Percentiles rank a stretch among this genome's conserved stretches.
Conservation (phyloP, 2,888 invertebrate species). For the Xestobium rufovillosum region DNA sequence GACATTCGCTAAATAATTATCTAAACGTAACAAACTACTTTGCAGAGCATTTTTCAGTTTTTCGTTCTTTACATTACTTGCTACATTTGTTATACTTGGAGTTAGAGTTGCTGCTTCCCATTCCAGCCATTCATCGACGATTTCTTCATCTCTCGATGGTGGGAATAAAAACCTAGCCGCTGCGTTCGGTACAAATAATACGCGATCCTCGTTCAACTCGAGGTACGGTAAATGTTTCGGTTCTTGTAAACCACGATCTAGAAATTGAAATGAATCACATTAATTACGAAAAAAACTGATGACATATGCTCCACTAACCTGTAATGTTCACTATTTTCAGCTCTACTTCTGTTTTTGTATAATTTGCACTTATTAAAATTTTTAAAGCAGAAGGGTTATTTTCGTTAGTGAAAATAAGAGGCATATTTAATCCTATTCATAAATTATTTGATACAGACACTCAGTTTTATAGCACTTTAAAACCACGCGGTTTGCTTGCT, state of each 20-base stretch:
- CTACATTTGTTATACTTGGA: slow-evolving; percentile 49
- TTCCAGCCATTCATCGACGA: slow-evolving; percentile 53
- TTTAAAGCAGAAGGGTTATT: slow-evolving; percentile 72
- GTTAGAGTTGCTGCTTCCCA: slow-evolving; percentile 57
- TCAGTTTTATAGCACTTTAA: no score
- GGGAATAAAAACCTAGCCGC: slow-evolving; percentile 60
- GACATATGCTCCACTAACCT: slow-evolving; percentile 43
- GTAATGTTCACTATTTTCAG: slow-evolving; percentile 53
- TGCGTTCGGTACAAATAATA: slow-evolving; percentile 66
- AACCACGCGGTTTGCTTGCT: no score
- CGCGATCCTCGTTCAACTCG: slow-evolving; percentile 52
- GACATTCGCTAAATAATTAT: slow-evolving; percentile 47
- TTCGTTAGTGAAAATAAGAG: slow-evolving; percentile 68
- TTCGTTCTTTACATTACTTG: slow-evolving; percentile 44
- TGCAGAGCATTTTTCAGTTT: slow-evolving; percentile 52
- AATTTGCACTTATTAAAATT: slow-evolving; percentile 61
- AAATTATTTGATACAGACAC: no score
- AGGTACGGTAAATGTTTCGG: slow-evolving; percentile 59
- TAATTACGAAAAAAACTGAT: slow-evolving; percentile 5
- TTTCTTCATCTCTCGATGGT: slow-evolving; percentile 36
- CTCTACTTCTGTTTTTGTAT: slow-evolving; percentile 51
- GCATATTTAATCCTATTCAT: no score
- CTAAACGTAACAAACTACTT: slow-evolving; percentile 50
- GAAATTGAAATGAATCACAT: slow-evolving; percentile 20
- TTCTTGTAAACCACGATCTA: slow-evolving; percentile 47